Conservation (phyloP, 2,888 invertebrate genomes). For the Calliphora vomitoria region DNA sequence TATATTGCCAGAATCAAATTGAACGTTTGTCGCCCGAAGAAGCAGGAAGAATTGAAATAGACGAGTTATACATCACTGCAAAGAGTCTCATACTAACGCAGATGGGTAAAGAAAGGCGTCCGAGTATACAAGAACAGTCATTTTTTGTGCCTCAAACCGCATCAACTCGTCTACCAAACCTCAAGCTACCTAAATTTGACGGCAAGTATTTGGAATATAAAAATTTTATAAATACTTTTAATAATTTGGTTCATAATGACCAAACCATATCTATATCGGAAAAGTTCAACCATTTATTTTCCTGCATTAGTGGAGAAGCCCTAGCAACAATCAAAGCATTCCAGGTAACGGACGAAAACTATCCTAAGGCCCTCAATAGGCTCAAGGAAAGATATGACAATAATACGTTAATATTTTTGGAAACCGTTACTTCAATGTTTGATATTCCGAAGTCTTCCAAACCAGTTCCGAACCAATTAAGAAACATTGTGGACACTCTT, state of each 20-base stretch:
- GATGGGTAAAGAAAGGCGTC: constrained; percentile 8
- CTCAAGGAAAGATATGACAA: constrained; percentile 63
- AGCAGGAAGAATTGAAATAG: constrained; percentile 12
- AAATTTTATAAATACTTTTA: constrained; percentile 65
- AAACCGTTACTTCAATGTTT: constrained; percentile 51
- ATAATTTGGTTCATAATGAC: constrained; percentile 58
- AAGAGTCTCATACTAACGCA: constrained; percentile 29
- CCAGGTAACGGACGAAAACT: constrained; percentile 65
- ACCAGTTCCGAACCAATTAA: constrained; percentile 31
- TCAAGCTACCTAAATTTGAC: constrained; percentile 30
- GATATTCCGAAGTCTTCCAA: constrained; percentile 29
- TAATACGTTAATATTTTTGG: constrained; percentile 60
- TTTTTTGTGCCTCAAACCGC: neutral
- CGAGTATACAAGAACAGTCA: constrained; percentile 6
- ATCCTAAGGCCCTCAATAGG: constrained; percentile 51
- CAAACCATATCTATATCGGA: constrained; percentile 43
- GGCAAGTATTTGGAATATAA: constrained; percentile 67
- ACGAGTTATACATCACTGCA: constrained; percentile 37
- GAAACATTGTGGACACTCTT: constrained; percentile 54
- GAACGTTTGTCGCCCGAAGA: constrained; percentile 27
- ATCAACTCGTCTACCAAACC: constrained; percentile 31
- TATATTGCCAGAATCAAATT: constrained; percentile 51
- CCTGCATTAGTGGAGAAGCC: constrained; percentile 61
- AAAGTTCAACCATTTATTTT: constrained; percentile 60
- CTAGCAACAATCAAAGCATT: constrained; percentile 62